Conservation (phyloP, 2,888 invertebrate genomes). For the Sphaerophoria taeniata region DNA sequence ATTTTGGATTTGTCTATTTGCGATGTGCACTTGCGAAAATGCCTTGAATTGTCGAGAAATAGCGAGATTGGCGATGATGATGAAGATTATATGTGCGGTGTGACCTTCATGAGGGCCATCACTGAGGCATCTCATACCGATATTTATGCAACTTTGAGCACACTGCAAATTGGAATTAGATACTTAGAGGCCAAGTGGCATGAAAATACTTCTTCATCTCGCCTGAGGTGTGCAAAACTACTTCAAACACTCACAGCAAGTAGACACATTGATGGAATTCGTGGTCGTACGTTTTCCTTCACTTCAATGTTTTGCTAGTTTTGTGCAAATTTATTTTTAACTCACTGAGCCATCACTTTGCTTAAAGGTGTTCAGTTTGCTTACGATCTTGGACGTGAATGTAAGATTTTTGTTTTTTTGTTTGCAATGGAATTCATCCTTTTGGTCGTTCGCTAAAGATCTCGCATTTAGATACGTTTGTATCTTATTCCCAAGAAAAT, state of each 20-base stretch:
- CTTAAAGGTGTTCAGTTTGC: no score
- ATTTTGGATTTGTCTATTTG: conserved; percentile 6
- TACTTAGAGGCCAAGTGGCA: conserved; percentile 64
- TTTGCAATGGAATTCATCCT: conserved; percentile 54
- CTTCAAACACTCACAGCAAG: conserved; percentile 18
- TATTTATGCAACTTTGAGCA: conserved; percentile 16
- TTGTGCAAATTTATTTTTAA: conserved; percentile 60
- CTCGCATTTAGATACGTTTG: conserved; percentile 11
- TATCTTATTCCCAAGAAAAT: conserved; percentile 41
- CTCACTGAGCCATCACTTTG: conserved; percentile 25
- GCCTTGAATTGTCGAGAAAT: neutral
- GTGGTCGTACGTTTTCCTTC: neutral
- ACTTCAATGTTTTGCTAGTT: neutral
- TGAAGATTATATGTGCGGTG: conserved; percentile 2
- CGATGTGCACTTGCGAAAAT: neutral
- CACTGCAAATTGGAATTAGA: conserved; percentile 51
- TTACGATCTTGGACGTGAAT: conserved; percentile 27
- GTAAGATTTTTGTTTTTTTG: conserved; percentile 28
- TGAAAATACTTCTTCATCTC: conserved; percentile 37
- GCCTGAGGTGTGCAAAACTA: conserved; percentile 25
- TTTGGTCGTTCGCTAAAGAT: conserved; percentile 11
- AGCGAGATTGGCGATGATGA: conserved; percentile 29
- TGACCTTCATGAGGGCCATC: conserved; percentile 58
- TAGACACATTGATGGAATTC: conserved; percentile 2
- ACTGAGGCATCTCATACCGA: neutral